Conservation (phyloP, 2,797 vertebrate species). For the Lepus townsendii region DNA sequence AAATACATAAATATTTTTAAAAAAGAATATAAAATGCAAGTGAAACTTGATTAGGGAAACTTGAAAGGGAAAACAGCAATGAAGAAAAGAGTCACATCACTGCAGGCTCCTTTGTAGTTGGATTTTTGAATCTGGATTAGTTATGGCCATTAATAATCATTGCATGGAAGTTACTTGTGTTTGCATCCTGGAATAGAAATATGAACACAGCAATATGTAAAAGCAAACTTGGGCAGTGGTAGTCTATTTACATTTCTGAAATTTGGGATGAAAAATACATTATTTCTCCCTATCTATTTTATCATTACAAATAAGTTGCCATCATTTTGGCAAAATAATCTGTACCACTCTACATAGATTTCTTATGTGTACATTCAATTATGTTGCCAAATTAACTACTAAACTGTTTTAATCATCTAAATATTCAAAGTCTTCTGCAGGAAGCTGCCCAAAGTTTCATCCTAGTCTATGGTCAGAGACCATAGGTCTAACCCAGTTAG, state of each 20-base stretch:
- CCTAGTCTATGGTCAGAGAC: not conserved
- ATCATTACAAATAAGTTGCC: slow-evolving; percentile 9
- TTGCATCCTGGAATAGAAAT: slow-evolving; percentile 71
- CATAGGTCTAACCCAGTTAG: not conserved
- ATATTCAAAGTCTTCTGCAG: slow-evolving; percentile 26
- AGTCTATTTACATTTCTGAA: slow-evolving; percentile 10
- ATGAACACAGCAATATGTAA: slow-evolving; percentile 72
- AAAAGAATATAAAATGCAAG: not conserved
- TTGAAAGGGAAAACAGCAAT: slow-evolving; percentile 25
- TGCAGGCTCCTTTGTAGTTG: slow-evolving; percentile 60
- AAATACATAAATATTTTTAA: no score
- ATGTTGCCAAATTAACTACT: not conserved
- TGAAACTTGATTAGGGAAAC: not conserved
- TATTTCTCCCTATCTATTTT: slow-evolving; percentile 45
- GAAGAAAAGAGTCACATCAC: not conserved
- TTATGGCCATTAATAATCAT: slow-evolving; percentile 73
- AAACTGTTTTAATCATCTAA: slow-evolving; percentile 31
- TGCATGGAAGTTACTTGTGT: slow-evolving; percentile 65
- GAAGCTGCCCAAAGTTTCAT: not conserved
- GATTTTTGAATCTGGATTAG: slow-evolving; percentile 45
- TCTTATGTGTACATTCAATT: not conserved
- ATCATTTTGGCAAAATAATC: slow-evolving; percentile 47
- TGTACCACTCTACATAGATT: not conserved
- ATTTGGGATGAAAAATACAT: not conserved
- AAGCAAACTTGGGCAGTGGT: slow-evolving; percentile 28